Evolutionary conservation across 2,113 vertebrate species (phyloP).

Genomic region (Odontophorus gujanensis): DNA sequence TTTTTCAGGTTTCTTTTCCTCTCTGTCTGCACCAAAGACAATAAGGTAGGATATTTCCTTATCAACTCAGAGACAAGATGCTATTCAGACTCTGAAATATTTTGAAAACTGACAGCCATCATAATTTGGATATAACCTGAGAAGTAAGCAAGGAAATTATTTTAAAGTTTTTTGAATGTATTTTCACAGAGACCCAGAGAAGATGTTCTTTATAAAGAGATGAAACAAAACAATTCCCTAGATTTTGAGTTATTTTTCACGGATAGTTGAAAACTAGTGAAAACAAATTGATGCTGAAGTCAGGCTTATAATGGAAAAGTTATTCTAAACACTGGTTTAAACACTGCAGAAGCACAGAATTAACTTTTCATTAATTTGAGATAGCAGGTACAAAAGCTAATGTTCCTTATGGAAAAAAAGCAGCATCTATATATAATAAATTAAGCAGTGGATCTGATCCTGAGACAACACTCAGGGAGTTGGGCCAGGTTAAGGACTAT

Average conservation of each 20-base stretch:
- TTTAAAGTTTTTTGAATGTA: neutral
- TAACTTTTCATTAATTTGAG: conserved; percentile 11
- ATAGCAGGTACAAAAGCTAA: conserved; percentile 20
- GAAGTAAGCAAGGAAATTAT: neutral
- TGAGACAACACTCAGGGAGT: neutral
- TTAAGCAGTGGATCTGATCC: neutral
- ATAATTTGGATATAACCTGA: neutral
- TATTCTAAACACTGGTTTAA: conserved; percentile 41
- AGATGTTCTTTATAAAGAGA: neutral
- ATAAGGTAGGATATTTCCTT: neutral
- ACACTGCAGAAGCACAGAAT: conserved; percentile 46
- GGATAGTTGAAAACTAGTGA: neutral
- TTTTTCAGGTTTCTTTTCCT: neutral
- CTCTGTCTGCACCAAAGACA: neutral
- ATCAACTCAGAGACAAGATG: neutral
- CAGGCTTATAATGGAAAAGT: conserved; percentile 1
- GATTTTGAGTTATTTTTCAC: neutral
- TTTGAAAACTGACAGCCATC: neutral
- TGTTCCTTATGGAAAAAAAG: neutral
- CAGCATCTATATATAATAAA: neutral
- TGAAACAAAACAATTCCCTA: neutral
- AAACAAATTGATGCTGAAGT: neutral
- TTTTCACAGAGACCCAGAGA: neutral
- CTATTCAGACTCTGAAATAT: neutral
- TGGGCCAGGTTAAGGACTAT: neutral